Evolutionary conservation across 2,113 vertebrate species (phyloP).

Genomic region (Ivindomyrus marchei): DNA sequence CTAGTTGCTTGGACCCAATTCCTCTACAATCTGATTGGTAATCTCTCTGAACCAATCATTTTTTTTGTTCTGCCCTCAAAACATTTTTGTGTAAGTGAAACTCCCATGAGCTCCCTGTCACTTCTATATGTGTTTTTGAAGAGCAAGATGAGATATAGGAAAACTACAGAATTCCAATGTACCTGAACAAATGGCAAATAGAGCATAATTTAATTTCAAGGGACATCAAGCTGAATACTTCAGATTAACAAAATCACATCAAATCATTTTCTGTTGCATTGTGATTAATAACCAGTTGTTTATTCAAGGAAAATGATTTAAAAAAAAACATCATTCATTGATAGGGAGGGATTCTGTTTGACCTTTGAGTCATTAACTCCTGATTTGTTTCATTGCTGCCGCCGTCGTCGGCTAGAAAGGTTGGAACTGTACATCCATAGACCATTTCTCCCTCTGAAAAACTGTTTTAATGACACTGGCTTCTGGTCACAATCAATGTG

Average conservation of each 20-base stretch:
- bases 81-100: too few species aligned
- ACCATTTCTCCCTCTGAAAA: conserved; percentile 59
- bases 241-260: neutral
- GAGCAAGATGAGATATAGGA: neutral
- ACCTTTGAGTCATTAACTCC: conserved; percentile 42
- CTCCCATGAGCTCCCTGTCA: too few species aligned
- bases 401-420: conserved; percentile 48
- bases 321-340: neutral
- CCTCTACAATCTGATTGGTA: too few species aligned
- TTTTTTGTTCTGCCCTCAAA: too few species aligned
- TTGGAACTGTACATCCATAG: conserved; percentile 57
- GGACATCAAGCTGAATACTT: neutral
- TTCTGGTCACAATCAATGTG: conserved; percentile 58
- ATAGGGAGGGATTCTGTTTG: conserved; percentile 15
- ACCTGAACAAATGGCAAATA: neutral
- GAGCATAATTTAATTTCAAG: neutral
- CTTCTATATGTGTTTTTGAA: neutral
- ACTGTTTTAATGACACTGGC: conserved; percentile 66
- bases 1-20: too few species aligned
- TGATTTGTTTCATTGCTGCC: conserved; percentile 47
- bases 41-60: too few species aligned
- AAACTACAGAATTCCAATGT: neutral
- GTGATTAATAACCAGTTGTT: neutral
- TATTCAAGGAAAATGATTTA: neutral
- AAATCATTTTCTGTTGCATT: neutral